Conservation (phyloP, 2,113 vertebrate species). For the Colinus virginianus region DNA sequence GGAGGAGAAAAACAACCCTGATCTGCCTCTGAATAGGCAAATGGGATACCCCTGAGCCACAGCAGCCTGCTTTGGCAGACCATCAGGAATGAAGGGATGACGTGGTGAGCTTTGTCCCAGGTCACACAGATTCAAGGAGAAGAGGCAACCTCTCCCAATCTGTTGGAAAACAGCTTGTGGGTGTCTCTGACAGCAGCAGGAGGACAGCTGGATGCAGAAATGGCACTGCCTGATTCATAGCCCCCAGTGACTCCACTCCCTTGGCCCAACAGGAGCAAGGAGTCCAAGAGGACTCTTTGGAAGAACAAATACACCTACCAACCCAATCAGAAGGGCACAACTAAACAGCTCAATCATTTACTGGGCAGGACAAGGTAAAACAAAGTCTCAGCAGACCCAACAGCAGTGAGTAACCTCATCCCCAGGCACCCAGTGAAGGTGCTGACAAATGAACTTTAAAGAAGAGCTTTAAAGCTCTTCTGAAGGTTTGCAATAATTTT, state of each 20-base stretch:
- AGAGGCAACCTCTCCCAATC: not conserved
- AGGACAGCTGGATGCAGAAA: not conserved
- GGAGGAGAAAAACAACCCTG: not conserved
- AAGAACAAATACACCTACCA: not conserved
- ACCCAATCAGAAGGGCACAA: not conserved
- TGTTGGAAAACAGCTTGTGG: not conserved
- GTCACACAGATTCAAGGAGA: not conserved
- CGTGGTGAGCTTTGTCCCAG: not conserved
- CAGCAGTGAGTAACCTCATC: accelerated
- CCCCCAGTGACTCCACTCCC: not conserved
- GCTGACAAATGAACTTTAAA: not conserved
- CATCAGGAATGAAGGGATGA: not conserved
- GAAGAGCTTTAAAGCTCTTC: not conserved
- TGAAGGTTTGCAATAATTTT: not conserved
- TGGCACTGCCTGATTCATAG: not conserved
- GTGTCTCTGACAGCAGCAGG: not conserved
- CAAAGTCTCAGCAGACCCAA: too few species aligned
- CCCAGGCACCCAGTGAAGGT: not conserved
- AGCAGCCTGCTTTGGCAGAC: not conserved
- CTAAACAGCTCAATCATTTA: accelerated
- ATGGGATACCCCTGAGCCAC: not conserved
- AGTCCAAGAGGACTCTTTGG: not conserved
- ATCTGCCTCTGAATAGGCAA: not conserved
- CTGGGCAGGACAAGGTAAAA: not conserved
- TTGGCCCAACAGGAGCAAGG: not conserved